Base-by-base conservation (phyloP, 2,113 vertebrate genomes). In the Calidris pugnax region DNA sequence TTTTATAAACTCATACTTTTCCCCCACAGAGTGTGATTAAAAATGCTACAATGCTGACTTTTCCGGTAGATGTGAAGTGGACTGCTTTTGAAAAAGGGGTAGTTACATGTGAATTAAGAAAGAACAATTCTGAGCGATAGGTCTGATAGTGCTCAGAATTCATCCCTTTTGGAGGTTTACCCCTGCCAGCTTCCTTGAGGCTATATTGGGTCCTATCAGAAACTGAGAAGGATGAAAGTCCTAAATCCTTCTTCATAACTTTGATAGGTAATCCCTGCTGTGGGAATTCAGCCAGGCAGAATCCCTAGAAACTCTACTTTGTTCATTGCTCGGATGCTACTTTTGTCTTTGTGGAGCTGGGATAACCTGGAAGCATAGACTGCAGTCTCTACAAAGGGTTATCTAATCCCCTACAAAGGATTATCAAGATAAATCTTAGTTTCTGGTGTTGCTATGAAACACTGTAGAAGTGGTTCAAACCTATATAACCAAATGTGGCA, bases 11-110 rank as follows among this genome's bases (percentile, higher is more conserved):
- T 68, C 1, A 6, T 62, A 21, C 13, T 32, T 83, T 48, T 62
- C 14, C 28, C 20, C 17, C 1, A 2, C 21, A 33, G 8, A 53
- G 9, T 1, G 0, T 28, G 66, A 23, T 37, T 71, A 37, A 41
- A 91, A 91, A 18, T 27, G 7, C 30, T 77, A 6, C 27, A 9
- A 2, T 59, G 9, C 16, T 62, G 23, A 59, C 13, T 72, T 59
- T 59, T 73, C 10, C 3, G 1, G 19, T 56, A 63, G 51, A 19
- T 0, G 5, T 14, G 73, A 76, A 79, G n/a, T 15, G 39, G n/a
- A 12, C 26, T 55, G 22, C 35, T 53, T 50, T 32, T 59, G 53
- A 20, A 82, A 69, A 57, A 26, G 15, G 24, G 27, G 1, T 87
- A 26, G 71, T 81, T 86, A 16, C 14, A 20, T 1, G 3, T 19